Evolutionary conservation across 2,113 vertebrate species (phyloP).

Genomic region (Romanogobio albipinnatus): DNA sequence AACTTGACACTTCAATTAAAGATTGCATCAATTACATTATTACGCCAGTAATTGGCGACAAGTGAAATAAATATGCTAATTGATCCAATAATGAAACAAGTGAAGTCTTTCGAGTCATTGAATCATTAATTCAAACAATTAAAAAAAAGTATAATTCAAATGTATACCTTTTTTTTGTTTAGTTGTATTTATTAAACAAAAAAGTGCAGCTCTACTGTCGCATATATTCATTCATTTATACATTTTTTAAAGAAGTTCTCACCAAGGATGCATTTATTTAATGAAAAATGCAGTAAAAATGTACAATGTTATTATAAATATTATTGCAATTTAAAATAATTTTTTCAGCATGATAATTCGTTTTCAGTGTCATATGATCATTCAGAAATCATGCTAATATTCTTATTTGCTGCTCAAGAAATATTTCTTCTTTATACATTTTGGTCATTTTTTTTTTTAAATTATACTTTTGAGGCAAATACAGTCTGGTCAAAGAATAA

Average conservation of each 20-base stretch:
- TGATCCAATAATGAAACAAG: too few relatives aligned
- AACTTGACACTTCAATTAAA: too few relatives aligned
- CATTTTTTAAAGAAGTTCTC: background rate
- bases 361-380: background rate
- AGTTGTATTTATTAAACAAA: too few relatives aligned
- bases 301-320: background rate
- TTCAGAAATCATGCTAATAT: background rate
- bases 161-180: too few relatives aligned
- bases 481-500: background rate
- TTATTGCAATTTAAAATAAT: background rate
- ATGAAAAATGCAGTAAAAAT: background rate
- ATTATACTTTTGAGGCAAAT: background rate
- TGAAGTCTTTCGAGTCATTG: too few relatives aligned
- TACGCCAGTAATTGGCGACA: too few relatives aligned
- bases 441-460: too few relatives aligned
- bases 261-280: background rate
- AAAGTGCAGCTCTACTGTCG: background rate
- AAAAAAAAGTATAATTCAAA: too few relatives aligned
- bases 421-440: background rate
- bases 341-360: background rate
- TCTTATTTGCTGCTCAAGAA: background rate
- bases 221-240: background rate
- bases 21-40: too few relatives aligned
- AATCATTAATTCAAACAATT: too few relatives aligned
- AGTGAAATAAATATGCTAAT: too few relatives aligned